Base-by-base conservation (phyloP, 2,888 invertebrate genomes). In the Drosophila fulvimacula region DNA sequence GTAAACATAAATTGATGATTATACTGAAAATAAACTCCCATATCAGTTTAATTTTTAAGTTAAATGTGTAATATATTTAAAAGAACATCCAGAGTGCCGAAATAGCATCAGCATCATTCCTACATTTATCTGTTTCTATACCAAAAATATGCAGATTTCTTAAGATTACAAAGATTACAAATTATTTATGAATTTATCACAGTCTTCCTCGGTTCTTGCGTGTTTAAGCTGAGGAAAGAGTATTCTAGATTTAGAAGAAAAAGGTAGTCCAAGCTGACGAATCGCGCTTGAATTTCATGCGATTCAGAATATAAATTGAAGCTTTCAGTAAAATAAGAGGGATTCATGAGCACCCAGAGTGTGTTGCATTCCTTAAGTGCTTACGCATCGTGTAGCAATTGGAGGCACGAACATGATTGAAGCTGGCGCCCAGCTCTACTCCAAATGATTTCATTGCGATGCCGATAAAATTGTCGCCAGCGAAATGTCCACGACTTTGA, bases 381-480 rank as follows among this genome's bases (percentile, higher is more conserved):
- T 52, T 36, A 52, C 38, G 52, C 52, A 36, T 52, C 41, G 41
- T 41, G 30, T 59, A 11, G 56, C 46, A 41, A 17, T 60, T 21
- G 19, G 21, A 36, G 36, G 53, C 53, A 61, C 39, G 53, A 19
- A 55, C 9, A 19, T 17, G 44, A 19, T 34, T 57, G 34, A 53
- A 39, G 10, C 42, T 38, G 72, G 44, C 56, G 56, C 58, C 58
- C 76, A 64, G 46, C 68, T 68, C 61, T 61, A 72, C 17, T 55
- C 58, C 44, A 64, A 76, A 70, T 76, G 74, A 88, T 90, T 89
- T 90, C 82, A 87, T 83, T 90, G 88, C 82, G 82, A 76, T 83
- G 88, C 84, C 82, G 90, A 90, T 90, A 90, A 90, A 91, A 90
- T 90, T 90, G 90, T 90, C 90, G 90, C 91, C 90, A 90, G 85